phyloP scores from a whole-genome alignment of 2,113 vertebrate genomes.

The Reinhardtius hippoglossoides region DNA sequence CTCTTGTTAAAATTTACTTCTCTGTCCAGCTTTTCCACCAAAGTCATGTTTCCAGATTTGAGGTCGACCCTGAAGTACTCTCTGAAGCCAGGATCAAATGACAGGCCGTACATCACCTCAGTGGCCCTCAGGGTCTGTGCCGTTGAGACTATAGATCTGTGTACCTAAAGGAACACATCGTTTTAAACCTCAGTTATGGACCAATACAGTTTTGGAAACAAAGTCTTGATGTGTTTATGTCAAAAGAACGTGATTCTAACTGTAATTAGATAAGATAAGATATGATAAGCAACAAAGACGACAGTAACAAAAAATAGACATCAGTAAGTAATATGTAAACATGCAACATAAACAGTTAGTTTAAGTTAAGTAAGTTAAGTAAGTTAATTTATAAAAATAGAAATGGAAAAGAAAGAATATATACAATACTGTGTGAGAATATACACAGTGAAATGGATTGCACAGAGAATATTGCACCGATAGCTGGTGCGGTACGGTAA shows the following conservation, averaged over 20 bases:
- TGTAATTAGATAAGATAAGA: background rate
- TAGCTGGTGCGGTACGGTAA: too few species aligned
- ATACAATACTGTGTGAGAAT: background rate
- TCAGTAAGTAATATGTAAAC: too few species aligned
- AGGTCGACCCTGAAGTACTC: slow-evolving; percentile 89
- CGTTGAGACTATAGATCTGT: slow-evolving; percentile 92
- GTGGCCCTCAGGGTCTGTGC: slow-evolving; percentile 94
- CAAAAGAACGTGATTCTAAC: too few species aligned
- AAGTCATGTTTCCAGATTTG: slow-evolving; percentile 88
- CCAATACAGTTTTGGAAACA: background rate
- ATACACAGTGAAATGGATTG: too few species aligned
- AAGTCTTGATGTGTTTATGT: background rate
- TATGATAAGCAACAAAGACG: too few species aligned
- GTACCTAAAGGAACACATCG: slow-evolving; percentile 81
- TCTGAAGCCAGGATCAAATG: slow-evolving; percentile 88
- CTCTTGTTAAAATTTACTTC: slow-evolving; percentile 83
- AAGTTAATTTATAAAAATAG: too few species aligned
- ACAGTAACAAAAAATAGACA: too few species aligned
- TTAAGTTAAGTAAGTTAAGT: too few species aligned
- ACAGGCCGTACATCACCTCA: slow-evolving; percentile 88
- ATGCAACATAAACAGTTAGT: too few species aligned
- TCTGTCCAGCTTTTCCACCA: slow-evolving; percentile 92
- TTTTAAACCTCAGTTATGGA: background rate
- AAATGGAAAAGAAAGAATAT: too few species aligned
- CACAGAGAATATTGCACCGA: too few species aligned